phyloP scores from a whole-genome alignment of 1,140 invertebrate genomes.

The Drosophila lacertosa region DNA sequence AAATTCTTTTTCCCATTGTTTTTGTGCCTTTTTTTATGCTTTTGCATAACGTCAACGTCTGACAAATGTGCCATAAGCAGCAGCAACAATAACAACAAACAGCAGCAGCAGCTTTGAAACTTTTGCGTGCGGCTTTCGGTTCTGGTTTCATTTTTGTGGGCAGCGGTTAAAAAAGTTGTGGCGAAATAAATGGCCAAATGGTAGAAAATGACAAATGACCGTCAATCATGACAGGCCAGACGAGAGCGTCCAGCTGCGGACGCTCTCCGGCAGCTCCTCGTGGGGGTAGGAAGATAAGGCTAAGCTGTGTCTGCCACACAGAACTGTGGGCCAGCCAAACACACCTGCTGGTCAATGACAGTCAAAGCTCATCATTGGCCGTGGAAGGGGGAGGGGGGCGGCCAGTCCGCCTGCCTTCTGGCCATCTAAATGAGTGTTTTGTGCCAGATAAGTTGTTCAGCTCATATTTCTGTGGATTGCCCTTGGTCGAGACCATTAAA shows the following conservation, averaged over 20 bases:
- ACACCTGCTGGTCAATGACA: constrained; percentile 73
- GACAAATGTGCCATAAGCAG: constrained; percentile 81
- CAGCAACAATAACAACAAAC: constrained; percentile 18
- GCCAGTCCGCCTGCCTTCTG: constrained; percentile 13
- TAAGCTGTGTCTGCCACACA: constrained; percentile 67
- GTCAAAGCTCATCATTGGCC: constrained; percentile 70
- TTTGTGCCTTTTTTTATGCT: constrained; percentile 32
- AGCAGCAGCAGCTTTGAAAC: constrained; percentile 35
- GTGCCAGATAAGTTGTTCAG: constrained; percentile 56
- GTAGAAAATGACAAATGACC: constrained; percentile 83
- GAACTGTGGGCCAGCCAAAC: constrained; percentile 18
- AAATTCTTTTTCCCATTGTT: constrained; percentile 54
- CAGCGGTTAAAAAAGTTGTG: constrained; percentile 75
- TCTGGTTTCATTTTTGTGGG: constrained; percentile 56
- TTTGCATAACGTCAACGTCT: constrained; percentile 79
- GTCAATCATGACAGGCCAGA: constrained; percentile 83
- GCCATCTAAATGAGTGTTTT: constrained; percentile 73
- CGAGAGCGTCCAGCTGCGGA: constrained; percentile 40
- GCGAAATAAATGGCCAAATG: constrained; percentile 78
- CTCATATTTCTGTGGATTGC: constrained; percentile 60
- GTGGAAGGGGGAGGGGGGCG: no score
- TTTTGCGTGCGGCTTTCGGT: constrained; percentile 72
- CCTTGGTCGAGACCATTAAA: constrained; percentile 29
- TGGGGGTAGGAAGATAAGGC: constrained; percentile 49
- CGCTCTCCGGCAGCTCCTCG: constrained; percentile 11